Percentiles rank a stretch among this genome's conserved stretches.
Conservation (phyloP, 2,888 invertebrate species). For the Neoitamus cyanurus region DNA sequence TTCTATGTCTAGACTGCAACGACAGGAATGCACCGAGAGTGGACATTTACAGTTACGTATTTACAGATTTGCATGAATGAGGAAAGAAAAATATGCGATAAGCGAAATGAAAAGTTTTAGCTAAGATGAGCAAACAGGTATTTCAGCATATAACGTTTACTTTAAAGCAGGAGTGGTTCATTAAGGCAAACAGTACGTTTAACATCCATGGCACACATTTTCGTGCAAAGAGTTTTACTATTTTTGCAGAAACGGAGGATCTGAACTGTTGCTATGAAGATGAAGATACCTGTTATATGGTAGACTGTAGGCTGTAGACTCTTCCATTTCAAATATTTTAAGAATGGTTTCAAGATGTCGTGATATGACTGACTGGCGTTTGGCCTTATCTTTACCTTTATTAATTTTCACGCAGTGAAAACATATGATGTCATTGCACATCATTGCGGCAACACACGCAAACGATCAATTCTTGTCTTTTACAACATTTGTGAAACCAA, state of each 20-base stretch:
- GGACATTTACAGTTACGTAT: neutral
- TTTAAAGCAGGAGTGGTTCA: neutral
- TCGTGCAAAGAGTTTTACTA: neutral
- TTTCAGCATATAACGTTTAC: neutral
- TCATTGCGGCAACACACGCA: too few relatives aligned
- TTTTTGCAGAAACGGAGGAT: neutral
- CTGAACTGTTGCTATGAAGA: too few relatives aligned
- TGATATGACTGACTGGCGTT: too few relatives aligned
- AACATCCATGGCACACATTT: neutral
- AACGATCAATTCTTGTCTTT: too few relatives aligned
- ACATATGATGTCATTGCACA: too few relatives aligned
- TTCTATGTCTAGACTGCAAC: neutral
- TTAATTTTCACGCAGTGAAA: too few relatives aligned
- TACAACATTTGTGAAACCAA: too few relatives aligned
- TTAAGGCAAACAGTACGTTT: neutral
- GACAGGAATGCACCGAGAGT: neutral
- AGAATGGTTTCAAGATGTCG: too few relatives aligned
- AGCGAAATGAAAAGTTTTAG: neutral
- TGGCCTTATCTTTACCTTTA: too few relatives aligned
- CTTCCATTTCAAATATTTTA: too few relatives aligned
- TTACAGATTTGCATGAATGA: neutral
- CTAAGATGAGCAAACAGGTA: neutral
- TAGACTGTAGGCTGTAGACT: too few relatives aligned
- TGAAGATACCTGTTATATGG: too few relatives aligned
- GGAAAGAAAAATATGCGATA: neutral